Evolutionary conservation across 2,797 vertebrate genomes (phyloP).

Genomic region (Sebastes jordani): DNA sequence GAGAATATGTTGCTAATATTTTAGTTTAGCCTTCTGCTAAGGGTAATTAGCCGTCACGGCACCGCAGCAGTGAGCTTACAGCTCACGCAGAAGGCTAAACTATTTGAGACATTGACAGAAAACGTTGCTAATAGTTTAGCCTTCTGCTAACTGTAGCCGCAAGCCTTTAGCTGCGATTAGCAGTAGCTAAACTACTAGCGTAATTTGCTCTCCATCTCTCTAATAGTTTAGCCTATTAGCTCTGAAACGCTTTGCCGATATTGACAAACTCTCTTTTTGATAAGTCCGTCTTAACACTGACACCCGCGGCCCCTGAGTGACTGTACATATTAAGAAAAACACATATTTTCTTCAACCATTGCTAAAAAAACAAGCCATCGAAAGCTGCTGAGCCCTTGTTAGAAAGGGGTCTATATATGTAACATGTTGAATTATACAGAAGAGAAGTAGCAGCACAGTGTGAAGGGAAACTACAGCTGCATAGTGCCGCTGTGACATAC

Average conservation of each 20-base stretch:
- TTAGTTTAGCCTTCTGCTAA: too few relatives aligned
- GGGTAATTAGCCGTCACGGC: too few relatives aligned
- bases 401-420: not conserved
- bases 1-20: too few relatives aligned
- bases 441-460: not conserved
- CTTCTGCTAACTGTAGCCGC: not conserved
- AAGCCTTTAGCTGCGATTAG: accelerated
- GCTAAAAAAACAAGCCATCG: too few relatives aligned
- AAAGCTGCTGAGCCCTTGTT: too few relatives aligned
- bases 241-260: too few relatives aligned
- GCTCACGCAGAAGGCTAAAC: not conserved
- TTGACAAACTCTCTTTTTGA: too few relatives aligned
- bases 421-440: conserved; percentile 31
- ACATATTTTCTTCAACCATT: accelerated
- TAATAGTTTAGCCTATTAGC: too few relatives aligned
- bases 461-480: not conserved
- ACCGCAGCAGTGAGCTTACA: accelerated
- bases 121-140: too few relatives aligned
- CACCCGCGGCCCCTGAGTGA: accelerated
- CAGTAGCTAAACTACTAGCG: too few relatives aligned
- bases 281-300: too few relatives aligned
- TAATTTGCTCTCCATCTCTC: too few relatives aligned
- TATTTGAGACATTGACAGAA: not conserved
- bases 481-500: not conserved
- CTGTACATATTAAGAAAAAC: not conserved